Base-by-base conservation (phyloP, 2,888 invertebrate species). In the Celastrina argiolus region DNA sequence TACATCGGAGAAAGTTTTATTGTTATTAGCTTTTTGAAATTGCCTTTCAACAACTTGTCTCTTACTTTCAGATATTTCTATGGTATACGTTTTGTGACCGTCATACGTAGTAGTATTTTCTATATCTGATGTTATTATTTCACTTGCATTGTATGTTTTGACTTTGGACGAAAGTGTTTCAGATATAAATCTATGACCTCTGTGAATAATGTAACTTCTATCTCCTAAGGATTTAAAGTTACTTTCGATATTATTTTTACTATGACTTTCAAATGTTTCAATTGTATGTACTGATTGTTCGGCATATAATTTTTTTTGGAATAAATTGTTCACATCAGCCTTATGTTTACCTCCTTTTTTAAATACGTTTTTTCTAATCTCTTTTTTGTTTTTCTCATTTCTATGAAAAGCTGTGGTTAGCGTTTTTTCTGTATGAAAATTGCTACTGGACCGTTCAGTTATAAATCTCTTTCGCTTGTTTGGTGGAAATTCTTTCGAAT, bases 361-460 rank as follows among this genome's bases (percentile, higher is more conserved):
- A 51, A 36, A 31, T 51, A 39, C 51, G 22, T 36, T 28, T 18
- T 39, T 39, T 26, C 42, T 42, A 4, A 7, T 10, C 16, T 22
- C 31, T 41, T 45, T 56, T 41, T 31, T 67, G 12, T 61, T 61
- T 22, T 22, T 18, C 12, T 18, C 22, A 22, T 4, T 36, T 4
- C 14, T 36, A 36, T 36, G 36, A 14, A 51, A 61, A 36, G 63
- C 22, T n/a, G 12, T 41, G 14, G 63, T 31, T 56, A 39, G 70
- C 16, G 69, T 68, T 39, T 71, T 69, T 16, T 67, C 45, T 16
- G 71, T 31, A 12, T 65, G 34, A 67, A 82, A 81, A 66, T 83
- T 81, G 18, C 82, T 75, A 70, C 63, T 76, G 2, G 83, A 82
- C 63, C 74, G 70, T 64, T 78, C 79, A 39, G 56, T 69, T 12